Evolutionary conservation across 2,888 invertebrate genomes (phyloP).

Genomic region (Epinotia demarniana): DNA sequence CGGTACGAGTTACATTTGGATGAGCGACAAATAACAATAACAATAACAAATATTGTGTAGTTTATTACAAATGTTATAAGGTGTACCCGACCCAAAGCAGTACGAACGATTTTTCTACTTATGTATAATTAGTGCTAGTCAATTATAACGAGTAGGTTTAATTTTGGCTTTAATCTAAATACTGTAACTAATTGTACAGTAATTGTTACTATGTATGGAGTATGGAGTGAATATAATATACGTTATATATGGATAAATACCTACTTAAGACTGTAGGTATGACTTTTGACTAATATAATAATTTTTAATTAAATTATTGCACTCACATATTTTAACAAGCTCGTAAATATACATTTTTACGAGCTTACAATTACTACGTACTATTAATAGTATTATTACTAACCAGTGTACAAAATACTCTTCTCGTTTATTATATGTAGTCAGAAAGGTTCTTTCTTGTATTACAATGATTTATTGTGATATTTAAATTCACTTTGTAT

Average conservation of each 20-base stretch:
- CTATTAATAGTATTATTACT: neutral
- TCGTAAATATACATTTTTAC: neutral
- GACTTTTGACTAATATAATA: constrained; percentile 1
- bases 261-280: neutral
- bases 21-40: neutral
- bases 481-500: neutral
- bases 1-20: neutral
- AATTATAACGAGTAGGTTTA: constrained; percentile 50
- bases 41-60: no score
- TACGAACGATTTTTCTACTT: constrained; percentile 51
- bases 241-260: neutral
- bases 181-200: constrained; percentile 28
- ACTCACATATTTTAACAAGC: neutral
- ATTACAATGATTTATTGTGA: neutral
- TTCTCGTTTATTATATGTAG: neutral
- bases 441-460: no score
- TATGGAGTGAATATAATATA: neutral
- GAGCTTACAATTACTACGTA: no score
- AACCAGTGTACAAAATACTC: neutral
- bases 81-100: constrained; percentile 50
- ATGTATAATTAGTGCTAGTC: constrained; percentile 68
- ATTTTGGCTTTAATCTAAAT: constrained; percentile 33
- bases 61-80: neutral
- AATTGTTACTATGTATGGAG: neutral
- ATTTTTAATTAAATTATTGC: constrained; percentile 34